phyloP scores from a whole-genome alignment of 2,797 vertebrate genomes.

The Eulemur mongoz region DNA sequence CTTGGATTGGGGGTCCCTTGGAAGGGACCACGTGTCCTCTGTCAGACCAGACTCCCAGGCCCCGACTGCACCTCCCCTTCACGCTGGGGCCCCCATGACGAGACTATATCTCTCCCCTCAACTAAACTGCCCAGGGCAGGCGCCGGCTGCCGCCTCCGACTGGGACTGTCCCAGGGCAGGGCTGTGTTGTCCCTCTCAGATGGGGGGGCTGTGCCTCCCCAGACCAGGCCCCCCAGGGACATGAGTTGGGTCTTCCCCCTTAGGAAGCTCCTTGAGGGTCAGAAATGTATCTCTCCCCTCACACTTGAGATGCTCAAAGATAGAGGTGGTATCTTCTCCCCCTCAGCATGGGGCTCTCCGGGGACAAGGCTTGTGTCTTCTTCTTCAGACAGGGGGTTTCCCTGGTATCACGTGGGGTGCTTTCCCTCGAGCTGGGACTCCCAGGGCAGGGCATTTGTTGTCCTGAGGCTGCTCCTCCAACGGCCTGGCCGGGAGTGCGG shows the following conservation, averaged over 20 bases:
- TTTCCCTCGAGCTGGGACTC: background rate
- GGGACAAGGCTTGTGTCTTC: background rate
- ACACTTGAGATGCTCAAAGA: background rate
- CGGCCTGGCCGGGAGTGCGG: slow-evolving; percentile 64
- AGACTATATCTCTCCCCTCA: too few relatives aligned
- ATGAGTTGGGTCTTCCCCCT: background rate
- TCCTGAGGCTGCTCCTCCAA: background rate
- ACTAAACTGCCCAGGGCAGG: background rate
- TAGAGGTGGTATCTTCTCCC: background rate
- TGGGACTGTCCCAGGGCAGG: background rate
- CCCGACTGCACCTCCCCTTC: background rate
- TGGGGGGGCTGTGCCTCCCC: background rate
- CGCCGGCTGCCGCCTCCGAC: background rate
- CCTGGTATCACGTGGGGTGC: background rate
- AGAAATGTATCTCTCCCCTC: background rate
- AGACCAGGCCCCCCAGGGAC: background rate
- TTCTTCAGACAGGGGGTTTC: background rate
- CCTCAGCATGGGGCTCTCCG: background rate
- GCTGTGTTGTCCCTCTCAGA: background rate
- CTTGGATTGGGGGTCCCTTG: background rate
- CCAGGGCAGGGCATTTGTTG: background rate
- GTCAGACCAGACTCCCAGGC: background rate
- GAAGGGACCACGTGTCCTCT: background rate
- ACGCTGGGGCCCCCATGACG: background rate
- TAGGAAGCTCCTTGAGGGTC: background rate